Evolutionary conservation across 2,113 vertebrate genomes (phyloP).

Genomic region (Smithornis capensis): DNA sequence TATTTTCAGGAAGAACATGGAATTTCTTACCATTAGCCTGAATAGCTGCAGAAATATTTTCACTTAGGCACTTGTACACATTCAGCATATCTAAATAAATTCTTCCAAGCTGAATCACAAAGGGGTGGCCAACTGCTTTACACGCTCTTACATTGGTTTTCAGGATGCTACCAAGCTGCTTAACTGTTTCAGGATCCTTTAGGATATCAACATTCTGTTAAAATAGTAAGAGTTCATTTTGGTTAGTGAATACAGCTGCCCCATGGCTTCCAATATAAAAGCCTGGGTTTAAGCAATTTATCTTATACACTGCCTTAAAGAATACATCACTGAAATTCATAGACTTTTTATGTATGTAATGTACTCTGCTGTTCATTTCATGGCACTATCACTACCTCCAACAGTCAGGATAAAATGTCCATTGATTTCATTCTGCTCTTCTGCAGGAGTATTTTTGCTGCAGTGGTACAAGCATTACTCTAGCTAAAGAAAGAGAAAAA

Average conservation of each 20-base stretch:
- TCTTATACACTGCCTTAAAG: background rate
- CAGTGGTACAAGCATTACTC: background rate
- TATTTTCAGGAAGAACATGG: background rate
- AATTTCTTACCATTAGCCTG: conserved; percentile 90
- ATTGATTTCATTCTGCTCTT: background rate
- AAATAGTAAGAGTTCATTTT: background rate
- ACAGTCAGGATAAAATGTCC: background rate
- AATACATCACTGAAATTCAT: background rate
- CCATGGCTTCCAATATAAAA: background rate
- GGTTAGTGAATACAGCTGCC: background rate
- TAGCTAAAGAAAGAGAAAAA: background rate
- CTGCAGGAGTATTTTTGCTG: background rate
- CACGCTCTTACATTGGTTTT: conserved; percentile 98
- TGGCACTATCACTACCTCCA: background rate
- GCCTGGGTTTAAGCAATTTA: background rate
- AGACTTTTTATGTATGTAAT: background rate
- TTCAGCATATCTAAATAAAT: conserved; percentile 99
- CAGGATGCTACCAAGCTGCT: conserved; percentile 96
- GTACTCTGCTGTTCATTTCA: background rate
- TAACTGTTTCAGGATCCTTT: conserved; percentile 99
- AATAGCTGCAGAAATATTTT: conserved; percentile 99
- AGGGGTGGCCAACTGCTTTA: conserved; percentile 97
- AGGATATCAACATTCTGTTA: conserved; percentile 96
- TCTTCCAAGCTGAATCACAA: conserved; percentile 96
- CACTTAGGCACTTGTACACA: conserved; percentile 99